Evolutionary conservation across 2,797 vertebrate species (phyloP).

Genomic region (Thunnus albacares): DNA sequence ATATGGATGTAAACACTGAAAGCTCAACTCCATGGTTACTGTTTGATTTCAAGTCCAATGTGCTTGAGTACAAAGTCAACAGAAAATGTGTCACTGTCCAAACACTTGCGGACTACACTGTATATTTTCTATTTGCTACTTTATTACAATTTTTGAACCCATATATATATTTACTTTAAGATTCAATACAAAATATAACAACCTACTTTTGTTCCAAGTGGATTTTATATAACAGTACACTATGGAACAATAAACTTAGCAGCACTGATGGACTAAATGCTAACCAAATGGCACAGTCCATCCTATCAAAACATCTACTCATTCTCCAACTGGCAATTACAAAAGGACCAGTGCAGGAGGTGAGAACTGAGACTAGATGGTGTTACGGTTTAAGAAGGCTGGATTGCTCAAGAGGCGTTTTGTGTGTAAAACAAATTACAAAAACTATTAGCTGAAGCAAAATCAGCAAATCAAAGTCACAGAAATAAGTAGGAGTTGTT

Average conservation of each 20-base stretch:
- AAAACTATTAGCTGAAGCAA: slow-evolving; percentile 38
- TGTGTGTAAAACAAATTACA: slow-evolving; percentile 56
- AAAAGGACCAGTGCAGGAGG: slow-evolving; percentile 52
- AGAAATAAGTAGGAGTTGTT: slow-evolving; percentile 51
- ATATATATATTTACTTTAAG: slow-evolving; percentile 44
- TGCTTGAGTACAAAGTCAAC: slow-evolving; percentile 23
- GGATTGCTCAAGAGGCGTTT: slow-evolving; percentile 65
- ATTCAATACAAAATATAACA: slow-evolving; percentile 45
- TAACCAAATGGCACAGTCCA: slow-evolving; percentile 50
- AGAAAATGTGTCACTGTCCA: slow-evolving; percentile 36
- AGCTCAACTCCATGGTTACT: not conserved
- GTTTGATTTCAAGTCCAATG: slow-evolving; percentile 6
- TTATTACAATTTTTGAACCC: slow-evolving; percentile 45
- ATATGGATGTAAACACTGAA: slow-evolving; percentile 4
- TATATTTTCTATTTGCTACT: slow-evolving; percentile 45
- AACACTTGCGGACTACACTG: slow-evolving; percentile 25
- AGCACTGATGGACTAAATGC: slow-evolving; percentile 69
- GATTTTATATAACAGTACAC: slow-evolving; percentile 39
- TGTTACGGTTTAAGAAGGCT: slow-evolving; percentile 58
- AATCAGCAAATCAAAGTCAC: slow-evolving; percentile 52
- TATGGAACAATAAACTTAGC: slow-evolving; percentile 70
- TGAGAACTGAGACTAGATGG: slow-evolving; percentile 44
- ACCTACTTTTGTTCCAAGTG: slow-evolving; percentile 36
- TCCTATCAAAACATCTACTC: slow-evolving; percentile 49
- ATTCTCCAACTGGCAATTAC: slow-evolving; percentile 47